These are phyloP conservation scores for Chinchilla lanigera DNA, from an alignment of 2,113 vertebrate species.

Conservation along the genomic window DNA sequence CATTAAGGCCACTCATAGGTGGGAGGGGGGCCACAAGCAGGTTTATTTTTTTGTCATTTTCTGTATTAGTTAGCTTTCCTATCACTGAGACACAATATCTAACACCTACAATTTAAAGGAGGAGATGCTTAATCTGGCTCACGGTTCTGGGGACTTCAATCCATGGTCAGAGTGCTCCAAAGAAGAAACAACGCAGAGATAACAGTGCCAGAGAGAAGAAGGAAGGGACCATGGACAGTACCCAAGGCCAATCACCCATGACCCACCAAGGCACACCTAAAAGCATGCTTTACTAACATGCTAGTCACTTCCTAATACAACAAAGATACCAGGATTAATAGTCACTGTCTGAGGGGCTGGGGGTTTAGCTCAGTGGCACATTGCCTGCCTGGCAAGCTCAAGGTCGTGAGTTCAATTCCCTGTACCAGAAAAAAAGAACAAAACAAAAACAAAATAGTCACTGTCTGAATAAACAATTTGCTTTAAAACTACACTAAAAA, in stretches of 20 bases:
- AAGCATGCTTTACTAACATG: neutral
- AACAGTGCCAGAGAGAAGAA: neutral
- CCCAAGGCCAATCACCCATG: neutral
- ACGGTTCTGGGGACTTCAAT: neutral
- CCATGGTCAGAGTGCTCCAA: neutral
- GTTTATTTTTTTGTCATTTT: neutral
- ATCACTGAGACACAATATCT: neutral
- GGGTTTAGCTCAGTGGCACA: too few species aligned
- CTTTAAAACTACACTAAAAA: neutral
- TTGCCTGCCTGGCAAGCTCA: too few species aligned
- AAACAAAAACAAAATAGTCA: too few species aligned
- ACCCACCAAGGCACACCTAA: neutral
- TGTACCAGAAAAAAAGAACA: too few species aligned
- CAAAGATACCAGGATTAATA: neutral
- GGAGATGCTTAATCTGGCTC: neutral
- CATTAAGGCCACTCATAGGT: neutral
- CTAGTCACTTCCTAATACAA: neutral
- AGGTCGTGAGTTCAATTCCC: too few species aligned
- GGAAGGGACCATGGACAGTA: neutral
- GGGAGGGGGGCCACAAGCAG: neutral
- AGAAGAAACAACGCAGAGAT: too few species aligned
- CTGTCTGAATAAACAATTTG: neutral
- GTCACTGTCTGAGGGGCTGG: neutral
- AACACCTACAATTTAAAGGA: neutral
- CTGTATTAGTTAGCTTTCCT: neutral